Evolutionary conservation across 1,140 invertebrate genomes (phyloP).

Genomic region (Bombus confusus): DNA sequence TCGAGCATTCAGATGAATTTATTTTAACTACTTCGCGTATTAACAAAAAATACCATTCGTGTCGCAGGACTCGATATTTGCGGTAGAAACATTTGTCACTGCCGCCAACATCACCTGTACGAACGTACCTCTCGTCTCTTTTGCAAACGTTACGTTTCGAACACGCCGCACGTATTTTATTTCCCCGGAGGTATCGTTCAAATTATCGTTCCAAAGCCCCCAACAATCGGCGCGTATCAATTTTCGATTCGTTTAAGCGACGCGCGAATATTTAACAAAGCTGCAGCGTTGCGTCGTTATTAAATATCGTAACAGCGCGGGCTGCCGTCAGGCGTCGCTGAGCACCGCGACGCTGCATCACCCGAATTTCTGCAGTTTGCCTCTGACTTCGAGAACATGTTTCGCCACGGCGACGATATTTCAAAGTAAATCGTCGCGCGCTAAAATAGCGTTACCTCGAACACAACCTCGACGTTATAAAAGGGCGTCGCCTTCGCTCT

Average conservation of each 20-base stretch:
- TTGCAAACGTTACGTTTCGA: not conserved
- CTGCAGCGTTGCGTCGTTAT: not conserved
- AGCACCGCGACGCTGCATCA: not conserved
- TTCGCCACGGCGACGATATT: not conserved
- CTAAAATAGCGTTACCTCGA: slow-evolving; percentile 7
- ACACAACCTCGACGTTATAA: not conserved
- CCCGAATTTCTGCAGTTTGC: not conserved
- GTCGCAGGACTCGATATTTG: not conserved
- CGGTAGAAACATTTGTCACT: not conserved
- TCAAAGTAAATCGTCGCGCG: not conserved
- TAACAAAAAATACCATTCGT: not conserved
- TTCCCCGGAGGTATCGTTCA: not conserved
- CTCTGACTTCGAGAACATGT: not conserved
- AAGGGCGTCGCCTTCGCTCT: slow-evolving; percentile 13
- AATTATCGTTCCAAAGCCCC: not conserved
- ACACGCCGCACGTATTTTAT: not conserved
- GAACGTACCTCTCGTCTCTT: not conserved
- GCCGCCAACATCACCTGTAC: not conserved
- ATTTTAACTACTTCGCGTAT: not conserved
- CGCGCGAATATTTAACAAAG: slow-evolving; percentile 2
- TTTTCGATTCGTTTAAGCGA: slow-evolving; percentile 9
- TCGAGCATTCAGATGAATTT: no score
- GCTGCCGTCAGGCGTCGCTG: not conserved
- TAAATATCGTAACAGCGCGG: slow-evolving; percentile 1
- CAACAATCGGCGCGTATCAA: not conserved